phyloP scores from a whole-genome alignment of 2,888 invertebrate species.

The Hyposoter didymator region DNA sequence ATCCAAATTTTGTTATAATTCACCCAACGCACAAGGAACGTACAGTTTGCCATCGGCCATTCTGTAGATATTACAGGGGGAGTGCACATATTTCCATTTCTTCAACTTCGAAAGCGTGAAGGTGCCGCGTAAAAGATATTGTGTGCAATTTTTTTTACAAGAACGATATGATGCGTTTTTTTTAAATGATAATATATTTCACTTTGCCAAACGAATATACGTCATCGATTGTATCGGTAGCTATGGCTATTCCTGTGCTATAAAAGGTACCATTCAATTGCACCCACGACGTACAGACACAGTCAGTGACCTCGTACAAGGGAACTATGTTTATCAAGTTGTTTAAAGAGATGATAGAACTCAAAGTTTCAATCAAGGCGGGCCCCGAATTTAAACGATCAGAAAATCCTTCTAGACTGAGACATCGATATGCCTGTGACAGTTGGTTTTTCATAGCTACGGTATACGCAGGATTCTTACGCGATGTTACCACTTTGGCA shows the following conservation, averaged over 20 bases:
- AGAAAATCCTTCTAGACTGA: constrained; percentile 27
- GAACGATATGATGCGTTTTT: no score
- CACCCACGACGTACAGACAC: constrained; percentile 26
- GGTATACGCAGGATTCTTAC: constrained; percentile 37
- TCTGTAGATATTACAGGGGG: no score
- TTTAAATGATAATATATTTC: not conserved
- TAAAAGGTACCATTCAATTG: constrained; percentile 27
- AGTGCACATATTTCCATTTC: no score
- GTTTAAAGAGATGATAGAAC: not conserved
- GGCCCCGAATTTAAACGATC: constrained; percentile 22
- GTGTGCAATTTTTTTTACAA: no score
- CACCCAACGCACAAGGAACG: no score
- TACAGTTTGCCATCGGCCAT: no score
- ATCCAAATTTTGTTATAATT: no score
- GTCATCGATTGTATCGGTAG: not conserved
- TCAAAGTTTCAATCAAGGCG: not conserved
- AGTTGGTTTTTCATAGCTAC: constrained; percentile 37
- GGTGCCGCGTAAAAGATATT: no score
- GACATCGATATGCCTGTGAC: constrained; percentile 17
- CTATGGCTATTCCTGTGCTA: constrained; percentile 8
- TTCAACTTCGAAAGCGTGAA: no score
- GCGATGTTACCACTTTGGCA: constrained; percentile 25
- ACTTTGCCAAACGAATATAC: constrained; percentile 8
- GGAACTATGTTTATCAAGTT: constrained; percentile 11
- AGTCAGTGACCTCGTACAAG: not conserved